Evolutionary conservation across 2,888 invertebrate species (phyloP).

Genomic region (Seira sanloemensis): DNA sequence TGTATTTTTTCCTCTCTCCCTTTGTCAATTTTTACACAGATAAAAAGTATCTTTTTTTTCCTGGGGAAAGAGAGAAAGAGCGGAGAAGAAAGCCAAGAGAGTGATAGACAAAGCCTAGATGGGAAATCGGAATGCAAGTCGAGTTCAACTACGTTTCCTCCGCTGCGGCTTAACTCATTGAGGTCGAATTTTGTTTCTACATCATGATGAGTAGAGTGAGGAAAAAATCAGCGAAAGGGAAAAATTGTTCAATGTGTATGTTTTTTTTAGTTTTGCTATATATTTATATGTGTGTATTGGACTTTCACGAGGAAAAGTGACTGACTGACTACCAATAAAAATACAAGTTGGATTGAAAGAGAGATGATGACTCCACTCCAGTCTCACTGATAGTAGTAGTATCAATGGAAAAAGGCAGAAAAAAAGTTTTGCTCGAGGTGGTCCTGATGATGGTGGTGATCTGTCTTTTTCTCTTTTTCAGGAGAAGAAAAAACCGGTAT

Average conservation of each 20-base stretch:
- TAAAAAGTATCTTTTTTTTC: too few relatives aligned
- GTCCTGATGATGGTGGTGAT: slow-evolving; percentile 28
- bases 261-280: not conserved
- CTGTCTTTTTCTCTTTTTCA: slow-evolving; percentile 35
- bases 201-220: not conserved
- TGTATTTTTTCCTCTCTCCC: slow-evolving; percentile 39
- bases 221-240: not conserved
- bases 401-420: not conserved
- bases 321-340: slow-evolving; percentile 39
- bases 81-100: not conserved
- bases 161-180: not conserved
- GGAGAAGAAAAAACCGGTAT: too few relatives aligned
- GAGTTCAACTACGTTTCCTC: not conserved
- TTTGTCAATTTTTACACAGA: slow-evolving; percentile 39
- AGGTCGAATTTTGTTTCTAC: not conserved
- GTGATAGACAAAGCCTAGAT: slow-evolving; percentile 17
- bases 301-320: slow-evolving; percentile 17
- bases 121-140: slow-evolving; percentile 21
- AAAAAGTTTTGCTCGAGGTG: not conserved
- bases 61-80: slow-evolving; percentile 6
- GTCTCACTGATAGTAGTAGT: not conserved
- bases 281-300: slow-evolving; percentile 13
- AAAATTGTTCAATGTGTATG: not conserved
- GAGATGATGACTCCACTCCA: not conserved
- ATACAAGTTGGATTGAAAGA: slow-evolving; percentile 14